These are phyloP conservation scores for Remorina albescens DNA, from an alignment of 2,797 vertebrate species.

Conservation along the genomic window DNA sequence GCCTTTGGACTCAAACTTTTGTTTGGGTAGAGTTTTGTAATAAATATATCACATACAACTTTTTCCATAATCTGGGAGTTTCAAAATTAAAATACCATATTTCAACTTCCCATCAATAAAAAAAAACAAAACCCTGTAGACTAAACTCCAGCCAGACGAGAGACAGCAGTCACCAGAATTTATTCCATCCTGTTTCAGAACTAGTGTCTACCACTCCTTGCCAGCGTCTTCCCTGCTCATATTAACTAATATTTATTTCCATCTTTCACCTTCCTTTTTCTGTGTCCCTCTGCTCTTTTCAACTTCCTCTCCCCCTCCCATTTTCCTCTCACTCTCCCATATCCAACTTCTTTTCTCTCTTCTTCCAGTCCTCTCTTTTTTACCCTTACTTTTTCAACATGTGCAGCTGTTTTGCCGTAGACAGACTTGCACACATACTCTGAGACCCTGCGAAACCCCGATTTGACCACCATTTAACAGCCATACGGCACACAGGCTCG, in stretches of 20 bases:
- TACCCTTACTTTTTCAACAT: conserved; percentile 50
- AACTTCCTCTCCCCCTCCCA: conserved; percentile 51
- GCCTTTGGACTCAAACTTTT: neutral
- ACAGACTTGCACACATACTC: conserved; percentile 38
- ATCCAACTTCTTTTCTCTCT: conserved; percentile 51
- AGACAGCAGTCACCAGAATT: conserved; percentile 45
- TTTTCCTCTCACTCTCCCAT: conserved; percentile 50
- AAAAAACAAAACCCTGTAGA: conserved; percentile 33
- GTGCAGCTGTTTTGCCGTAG: conserved; percentile 73
- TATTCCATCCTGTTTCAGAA: conserved; percentile 57
- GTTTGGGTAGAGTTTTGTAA: neutral
- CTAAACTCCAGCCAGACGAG: conserved; percentile 35
- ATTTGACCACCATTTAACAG: conserved; percentile 76
- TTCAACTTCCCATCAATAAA: conserved; percentile 27
- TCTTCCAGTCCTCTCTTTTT: conserved; percentile 38
- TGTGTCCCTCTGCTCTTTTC: conserved; percentile 50
- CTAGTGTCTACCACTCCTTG: conserved; percentile 25
- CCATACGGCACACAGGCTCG: conserved; percentile 60
- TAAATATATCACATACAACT: neutral
- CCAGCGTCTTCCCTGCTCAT: conserved; percentile 35
- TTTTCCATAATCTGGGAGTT: neutral
- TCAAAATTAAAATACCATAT: conserved; percentile 24
- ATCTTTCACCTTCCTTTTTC: conserved; percentile 53
- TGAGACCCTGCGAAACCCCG: conserved; percentile 58
- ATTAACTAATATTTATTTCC: conserved; percentile 64